Evolutionary conservation across 2,113 vertebrate genomes (phyloP).

Genomic region (Chionomys nivalis): DNA sequence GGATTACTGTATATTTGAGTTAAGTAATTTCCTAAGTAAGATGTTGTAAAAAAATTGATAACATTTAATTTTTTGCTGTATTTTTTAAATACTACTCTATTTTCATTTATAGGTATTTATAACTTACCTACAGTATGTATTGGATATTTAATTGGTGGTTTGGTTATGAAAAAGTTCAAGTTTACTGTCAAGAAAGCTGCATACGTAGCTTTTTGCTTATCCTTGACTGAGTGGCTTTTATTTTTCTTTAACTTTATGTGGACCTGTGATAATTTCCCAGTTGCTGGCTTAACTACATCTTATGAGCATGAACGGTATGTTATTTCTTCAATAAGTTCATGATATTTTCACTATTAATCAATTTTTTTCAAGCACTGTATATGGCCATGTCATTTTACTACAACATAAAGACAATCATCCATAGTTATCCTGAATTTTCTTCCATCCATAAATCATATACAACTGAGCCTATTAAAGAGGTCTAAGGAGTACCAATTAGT

Average conservation of each 20-base stretch:
- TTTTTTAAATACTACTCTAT: conserved; percentile 47
- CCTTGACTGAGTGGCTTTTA: conserved; percentile 88
- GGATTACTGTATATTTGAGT: background rate
- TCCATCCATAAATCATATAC: background rate
- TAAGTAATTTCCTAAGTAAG: background rate
- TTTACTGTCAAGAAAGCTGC: conserved; percentile 91
- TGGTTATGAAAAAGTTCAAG: conserved; percentile 95
- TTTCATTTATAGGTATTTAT: conserved; percentile 89
- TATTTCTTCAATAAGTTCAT: conserved; percentile 14
- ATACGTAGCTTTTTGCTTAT: conserved; percentile 87
- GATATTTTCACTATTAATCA: background rate
- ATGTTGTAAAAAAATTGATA: background rate
- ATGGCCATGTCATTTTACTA: background rate
- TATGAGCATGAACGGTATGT: conserved; percentile 90
- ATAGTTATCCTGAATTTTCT: background rate
- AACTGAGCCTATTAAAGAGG: background rate
- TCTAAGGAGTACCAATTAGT: background rate
- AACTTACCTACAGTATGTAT: too few relatives aligned
- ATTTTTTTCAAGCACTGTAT: background rate
- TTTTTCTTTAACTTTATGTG: conserved; percentile 87
- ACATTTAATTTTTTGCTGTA: background rate
- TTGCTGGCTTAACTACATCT: conserved; percentile 93
- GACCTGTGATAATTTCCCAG: conserved; percentile 90
- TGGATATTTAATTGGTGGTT: conserved; percentile 94
- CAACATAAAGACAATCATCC: background rate